These are phyloP conservation scores for Pristionchus entomophagus DNA, from an alignment of 2,888 invertebrate species.

Conservation along the genomic window DNA sequence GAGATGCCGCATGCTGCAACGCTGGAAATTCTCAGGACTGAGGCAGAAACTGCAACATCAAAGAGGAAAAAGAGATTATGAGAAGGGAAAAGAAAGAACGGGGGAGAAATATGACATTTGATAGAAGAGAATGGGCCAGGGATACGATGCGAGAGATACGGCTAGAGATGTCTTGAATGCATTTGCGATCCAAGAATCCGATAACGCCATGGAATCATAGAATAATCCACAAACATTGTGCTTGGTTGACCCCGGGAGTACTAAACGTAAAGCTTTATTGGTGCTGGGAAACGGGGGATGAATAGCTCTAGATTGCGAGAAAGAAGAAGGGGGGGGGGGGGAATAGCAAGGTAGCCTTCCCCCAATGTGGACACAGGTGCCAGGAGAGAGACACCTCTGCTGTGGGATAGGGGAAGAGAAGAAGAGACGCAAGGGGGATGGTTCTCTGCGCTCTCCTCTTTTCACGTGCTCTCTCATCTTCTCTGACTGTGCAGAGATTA, in stretches of 20 bases:
- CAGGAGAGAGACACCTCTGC: background rate
- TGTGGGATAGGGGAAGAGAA: background rate
- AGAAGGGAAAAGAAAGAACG: background rate
- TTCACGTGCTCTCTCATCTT: background rate
- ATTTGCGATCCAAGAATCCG: too few species aligned
- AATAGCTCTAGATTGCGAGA: background rate
- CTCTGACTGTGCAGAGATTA: background rate
- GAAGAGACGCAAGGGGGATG: background rate
- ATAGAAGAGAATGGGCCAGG: background rate
- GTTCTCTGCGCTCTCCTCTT: background rate
- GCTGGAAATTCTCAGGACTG: background rate
- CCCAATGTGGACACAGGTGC: conserved; percentile 14
- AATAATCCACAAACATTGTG: too few species aligned
- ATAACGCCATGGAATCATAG: too few species aligned
- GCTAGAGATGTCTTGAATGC: background rate
- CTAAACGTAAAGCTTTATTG: background rate
- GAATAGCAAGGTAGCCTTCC: background rate
- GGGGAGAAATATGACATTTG: background rate
- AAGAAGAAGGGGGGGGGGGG: background rate
- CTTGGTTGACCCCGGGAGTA: too few species aligned
- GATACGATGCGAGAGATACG: background rate
- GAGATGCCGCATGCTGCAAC: background rate
- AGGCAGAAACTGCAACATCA: background rate
- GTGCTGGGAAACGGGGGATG: background rate
- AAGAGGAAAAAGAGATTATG: background rate